Base-by-base conservation (phyloP, 2,797 vertebrate species). In the Myotis findleyi region DNA sequence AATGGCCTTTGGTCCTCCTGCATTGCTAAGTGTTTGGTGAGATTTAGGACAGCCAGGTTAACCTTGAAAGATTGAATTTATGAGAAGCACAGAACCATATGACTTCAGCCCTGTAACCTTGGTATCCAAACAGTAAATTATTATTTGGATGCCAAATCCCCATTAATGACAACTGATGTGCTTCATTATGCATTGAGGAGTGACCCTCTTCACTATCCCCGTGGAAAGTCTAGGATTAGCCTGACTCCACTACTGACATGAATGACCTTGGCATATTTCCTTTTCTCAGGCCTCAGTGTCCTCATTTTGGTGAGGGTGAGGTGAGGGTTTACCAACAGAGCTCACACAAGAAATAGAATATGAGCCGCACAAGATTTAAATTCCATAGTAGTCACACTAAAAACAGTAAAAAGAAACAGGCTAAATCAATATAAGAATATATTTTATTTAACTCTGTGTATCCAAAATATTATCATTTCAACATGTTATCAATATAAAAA, bases 11-110 rank as follows among this genome's bases (percentile, higher is more conserved):
- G 79, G 80, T 87, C 71, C 80, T 47, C 81, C 97, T 95, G 96
- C 97, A 94, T 96, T 87, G 27, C 95, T 71, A 96, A 96, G 76
- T 92, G 72, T 84, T 96, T 12, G 10, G 80, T 91, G 94, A 85
- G 90, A 68, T 94, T 97, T 87, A 85, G 87, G 83, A 82, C 68
- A 94, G 47, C 21, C 89, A 87, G 82, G 62, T 86, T 96, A 91
- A 79, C 90, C 94, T 94, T 93, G 85, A 86, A 90, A 94, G 87
- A 88, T 21, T 62, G 59, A 91, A 82, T 82, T 87, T 91, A 53
- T 93, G 79, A 91, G 83, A 51, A 86, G 33, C 64, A 89, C 49
- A 91, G 62, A 90, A 77, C 66, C 81, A 81, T 88, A 30, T 84
- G 85, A 88, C 87, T 95, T 72, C 6, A 79, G 66, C 53, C 44